A percentile compares a stretch with the other conserved stretches of the same genome.
phyloP scores from a whole-genome alignment of 2,888 invertebrate species.

The Clitarchus hookeri region DNA sequence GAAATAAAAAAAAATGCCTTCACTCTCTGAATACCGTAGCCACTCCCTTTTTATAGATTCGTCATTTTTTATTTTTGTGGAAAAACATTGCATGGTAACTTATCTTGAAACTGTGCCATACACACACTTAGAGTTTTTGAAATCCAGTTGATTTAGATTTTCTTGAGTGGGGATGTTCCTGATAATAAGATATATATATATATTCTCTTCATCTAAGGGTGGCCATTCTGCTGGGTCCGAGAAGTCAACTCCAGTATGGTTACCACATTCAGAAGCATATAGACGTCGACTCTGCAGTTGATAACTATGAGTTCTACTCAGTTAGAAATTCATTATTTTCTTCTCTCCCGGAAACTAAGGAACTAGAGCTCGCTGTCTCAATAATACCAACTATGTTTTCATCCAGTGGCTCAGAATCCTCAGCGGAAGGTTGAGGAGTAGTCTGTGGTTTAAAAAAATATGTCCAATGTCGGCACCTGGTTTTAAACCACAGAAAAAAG shows the following conservation, averaged over 20 bases:
- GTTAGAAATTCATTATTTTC: no score
- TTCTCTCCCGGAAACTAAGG: no score
- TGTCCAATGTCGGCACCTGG: no score
- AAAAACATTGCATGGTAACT: not conserved
- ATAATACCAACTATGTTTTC: no score
- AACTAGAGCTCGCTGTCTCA: no score
- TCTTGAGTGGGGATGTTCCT: slow-evolving; percentile 12
- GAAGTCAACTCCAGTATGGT: not conserved
- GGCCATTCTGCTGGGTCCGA: not conserved
- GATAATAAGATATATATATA: not conserved
- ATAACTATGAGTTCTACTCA: no score
- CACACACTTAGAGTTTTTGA: slow-evolving; percentile 3
- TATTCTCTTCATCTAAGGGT: not conserved
- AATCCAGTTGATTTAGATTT: not conserved
- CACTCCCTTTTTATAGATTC: not conserved
- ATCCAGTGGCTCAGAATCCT: no score
- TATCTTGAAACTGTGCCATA: slow-evolving; percentile 8
- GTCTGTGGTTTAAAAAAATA: no score
- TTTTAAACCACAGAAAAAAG: no score
- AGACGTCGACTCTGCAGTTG: no score
- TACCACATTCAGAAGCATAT: not conserved
- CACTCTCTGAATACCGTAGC: slow-evolving; percentile 4
- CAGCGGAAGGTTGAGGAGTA: no score
- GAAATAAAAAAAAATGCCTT: not conserved
- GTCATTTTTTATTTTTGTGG: not conserved